phyloP scores from a whole-genome alignment of 64 coral and sea anemone genomes.

The Porites lutea region DNA sequence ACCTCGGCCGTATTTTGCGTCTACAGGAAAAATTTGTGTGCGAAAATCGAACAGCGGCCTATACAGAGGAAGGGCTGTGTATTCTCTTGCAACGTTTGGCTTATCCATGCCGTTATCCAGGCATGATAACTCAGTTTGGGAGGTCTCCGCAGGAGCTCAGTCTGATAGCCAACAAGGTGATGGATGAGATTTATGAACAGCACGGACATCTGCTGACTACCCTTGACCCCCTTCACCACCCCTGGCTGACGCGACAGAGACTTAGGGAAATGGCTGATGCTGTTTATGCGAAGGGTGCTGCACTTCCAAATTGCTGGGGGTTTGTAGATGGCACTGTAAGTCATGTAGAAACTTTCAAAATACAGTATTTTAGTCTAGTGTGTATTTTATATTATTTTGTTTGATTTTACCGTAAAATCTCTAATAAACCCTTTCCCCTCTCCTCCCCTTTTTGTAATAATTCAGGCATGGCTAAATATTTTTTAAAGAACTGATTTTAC shows the following conservation, averaged over 20 bases:
- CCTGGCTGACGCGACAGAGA: not conserved
- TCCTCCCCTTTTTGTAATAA: not conserved
- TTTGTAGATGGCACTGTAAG: conserved; percentile 49
- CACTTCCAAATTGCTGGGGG: conserved; percentile 49
- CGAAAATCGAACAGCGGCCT: no score
- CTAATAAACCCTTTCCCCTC: conserved; percentile 10
- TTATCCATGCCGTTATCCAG: no score
- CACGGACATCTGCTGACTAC: no score
- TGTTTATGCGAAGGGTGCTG: conserved; percentile 35
- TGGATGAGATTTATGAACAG: no score
- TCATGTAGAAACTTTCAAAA: conserved; percentile 4
- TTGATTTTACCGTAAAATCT: conserved; percentile 3
- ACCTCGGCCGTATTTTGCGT: no score
- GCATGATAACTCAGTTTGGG: no score
- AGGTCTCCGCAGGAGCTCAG: no score
- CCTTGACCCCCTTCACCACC: no score
- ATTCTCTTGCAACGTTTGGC: no score
- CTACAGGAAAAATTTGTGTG: no score
- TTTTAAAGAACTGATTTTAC: conserved; percentile 7
- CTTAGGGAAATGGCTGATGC: conserved; percentile 50
- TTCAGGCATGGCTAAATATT: not conserved
- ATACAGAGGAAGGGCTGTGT: no score
- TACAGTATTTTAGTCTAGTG: conserved; percentile 9
- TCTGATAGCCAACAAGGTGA: no score
- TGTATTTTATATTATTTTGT: conserved; percentile 12